Evolutionary conservation across 2,797 vertebrate genomes (phyloP).

Genomic region (Cyprinodon diabolis): DNA sequence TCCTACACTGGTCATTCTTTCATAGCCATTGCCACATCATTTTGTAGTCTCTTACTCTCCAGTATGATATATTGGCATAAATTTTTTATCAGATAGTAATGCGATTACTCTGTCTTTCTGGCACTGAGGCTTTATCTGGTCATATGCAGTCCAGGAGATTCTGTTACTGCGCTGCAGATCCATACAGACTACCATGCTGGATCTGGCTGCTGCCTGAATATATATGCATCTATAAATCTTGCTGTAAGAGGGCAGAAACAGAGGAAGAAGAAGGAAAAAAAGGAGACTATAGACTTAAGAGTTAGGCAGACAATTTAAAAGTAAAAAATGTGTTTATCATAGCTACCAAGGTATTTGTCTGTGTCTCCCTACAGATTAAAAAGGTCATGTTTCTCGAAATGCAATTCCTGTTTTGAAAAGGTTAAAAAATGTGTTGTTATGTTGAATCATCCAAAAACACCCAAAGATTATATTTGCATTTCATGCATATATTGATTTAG

Average conservation of each 20-base stretch:
- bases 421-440: background rate
- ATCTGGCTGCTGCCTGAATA: conserved; percentile 71
- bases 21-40: conserved; percentile 78
- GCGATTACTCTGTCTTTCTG: conserved; percentile 84
- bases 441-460: background rate
- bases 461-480: background rate
- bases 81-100: conserved; percentile 88
- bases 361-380: background rate
- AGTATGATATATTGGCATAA: conserved; percentile 86
- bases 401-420: too few relatives aligned
- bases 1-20: conserved; percentile 83
- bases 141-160: conserved; percentile 71
- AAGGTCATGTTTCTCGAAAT: background rate
- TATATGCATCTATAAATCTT: conserved; percentile 74
- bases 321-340: background rate
- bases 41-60: conserved; percentile 81
- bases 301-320: conserved; percentile 41
- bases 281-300: conserved; percentile 33
- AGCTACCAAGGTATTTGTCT: background rate
- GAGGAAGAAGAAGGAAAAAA: conserved; percentile 43
- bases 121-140: conserved; percentile 77
- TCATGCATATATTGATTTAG: background rate
- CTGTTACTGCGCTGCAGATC: conserved; percentile 79
- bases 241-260: conserved; percentile 56
- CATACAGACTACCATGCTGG: conserved; percentile 70